phyloP scores from a whole-genome alignment of 2,113 vertebrate genomes.

The Cyprinodon variegatus region DNA sequence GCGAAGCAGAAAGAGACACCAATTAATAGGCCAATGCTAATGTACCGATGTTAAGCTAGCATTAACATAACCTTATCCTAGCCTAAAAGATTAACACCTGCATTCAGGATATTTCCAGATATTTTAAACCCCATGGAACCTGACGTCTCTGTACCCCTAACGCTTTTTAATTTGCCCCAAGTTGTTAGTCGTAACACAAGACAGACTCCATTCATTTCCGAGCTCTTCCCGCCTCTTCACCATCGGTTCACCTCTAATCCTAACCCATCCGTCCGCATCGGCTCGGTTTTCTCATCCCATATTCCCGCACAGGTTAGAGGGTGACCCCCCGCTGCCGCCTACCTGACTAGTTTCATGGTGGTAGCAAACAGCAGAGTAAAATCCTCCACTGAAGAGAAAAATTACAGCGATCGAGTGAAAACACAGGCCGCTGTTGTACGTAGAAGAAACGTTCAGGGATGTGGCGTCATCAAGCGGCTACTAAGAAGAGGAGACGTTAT shows the following conservation, averaged over 20 bases:
- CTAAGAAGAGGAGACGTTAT: not conserved
- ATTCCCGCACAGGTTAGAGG: accelerated
- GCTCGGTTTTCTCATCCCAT: accelerated
- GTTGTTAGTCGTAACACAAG: not conserved
- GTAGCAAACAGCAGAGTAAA: conserved; percentile 55
- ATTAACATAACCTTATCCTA: not conserved
- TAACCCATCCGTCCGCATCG: conserved; percentile 54
- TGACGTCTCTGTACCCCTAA: too few species aligned
- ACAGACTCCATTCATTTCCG: conserved; percentile 55
- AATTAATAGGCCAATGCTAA: not conserved
- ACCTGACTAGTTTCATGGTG: conserved; percentile 85
- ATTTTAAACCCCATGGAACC: not conserved
- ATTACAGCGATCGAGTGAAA: conserved; percentile 61
- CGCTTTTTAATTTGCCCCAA: not conserved
- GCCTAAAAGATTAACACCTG: not conserved
- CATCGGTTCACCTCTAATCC: conserved; percentile 53
- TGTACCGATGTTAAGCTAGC: not conserved
- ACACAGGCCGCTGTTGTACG: conserved; percentile 59
- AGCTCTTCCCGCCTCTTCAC: conserved; percentile 71
- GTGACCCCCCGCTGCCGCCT: not conserved
- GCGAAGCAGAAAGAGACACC: not conserved
- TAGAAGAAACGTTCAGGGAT: conserved; percentile 22
- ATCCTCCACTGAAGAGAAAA: conserved; percentile 73
- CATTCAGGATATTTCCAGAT: not conserved
- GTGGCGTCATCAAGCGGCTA: conserved; percentile 50